Conservation (phyloP, 2,888 invertebrate species). For the Germaria angustata region DNA sequence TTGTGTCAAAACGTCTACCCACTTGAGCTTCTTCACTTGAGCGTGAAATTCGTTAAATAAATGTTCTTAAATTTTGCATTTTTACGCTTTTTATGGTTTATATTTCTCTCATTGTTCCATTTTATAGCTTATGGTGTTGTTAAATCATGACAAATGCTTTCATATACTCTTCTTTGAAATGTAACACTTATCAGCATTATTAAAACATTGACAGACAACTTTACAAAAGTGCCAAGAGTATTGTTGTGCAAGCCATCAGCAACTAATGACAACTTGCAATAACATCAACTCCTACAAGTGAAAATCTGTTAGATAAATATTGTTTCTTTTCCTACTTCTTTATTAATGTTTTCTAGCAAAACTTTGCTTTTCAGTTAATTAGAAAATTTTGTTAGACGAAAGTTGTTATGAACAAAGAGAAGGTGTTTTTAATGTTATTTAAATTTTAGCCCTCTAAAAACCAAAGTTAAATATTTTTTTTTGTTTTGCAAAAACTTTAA, state of each 20-base stretch:
- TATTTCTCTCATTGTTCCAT: no score
- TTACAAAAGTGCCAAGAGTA: slow-evolving; percentile 34
- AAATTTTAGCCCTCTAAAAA: no score
- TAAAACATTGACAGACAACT: slow-evolving; percentile 39
- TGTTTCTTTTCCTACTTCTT: not conserved
- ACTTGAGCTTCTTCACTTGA: no score
- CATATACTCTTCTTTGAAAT: not conserved
- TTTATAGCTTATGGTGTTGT: no score
- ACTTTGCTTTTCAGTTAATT: slow-evolving; percentile 16
- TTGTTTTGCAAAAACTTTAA: no score
- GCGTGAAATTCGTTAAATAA: no score
- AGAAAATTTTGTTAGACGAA: slow-evolving; percentile 9
- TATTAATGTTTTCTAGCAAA: not conserved
- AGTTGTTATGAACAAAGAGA: not conserved
- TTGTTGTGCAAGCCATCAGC: slow-evolving; percentile 16
- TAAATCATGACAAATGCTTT: slow-evolving; percentile 10
- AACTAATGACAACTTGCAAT: slow-evolving; percentile 7
- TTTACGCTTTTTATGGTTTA: no score
- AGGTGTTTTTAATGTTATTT: not conserved
- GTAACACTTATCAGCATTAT: not conserved
- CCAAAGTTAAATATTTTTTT: no score
- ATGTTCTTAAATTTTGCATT: no score
- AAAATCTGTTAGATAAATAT: not conserved
- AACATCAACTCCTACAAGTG: not conserved
- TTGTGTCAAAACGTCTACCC: no score